Percentiles rank a stretch among this genome's conserved stretches.
Conservation (phyloP, 2,113 vertebrate genomes). For the Salvelinus alpinus region DNA sequence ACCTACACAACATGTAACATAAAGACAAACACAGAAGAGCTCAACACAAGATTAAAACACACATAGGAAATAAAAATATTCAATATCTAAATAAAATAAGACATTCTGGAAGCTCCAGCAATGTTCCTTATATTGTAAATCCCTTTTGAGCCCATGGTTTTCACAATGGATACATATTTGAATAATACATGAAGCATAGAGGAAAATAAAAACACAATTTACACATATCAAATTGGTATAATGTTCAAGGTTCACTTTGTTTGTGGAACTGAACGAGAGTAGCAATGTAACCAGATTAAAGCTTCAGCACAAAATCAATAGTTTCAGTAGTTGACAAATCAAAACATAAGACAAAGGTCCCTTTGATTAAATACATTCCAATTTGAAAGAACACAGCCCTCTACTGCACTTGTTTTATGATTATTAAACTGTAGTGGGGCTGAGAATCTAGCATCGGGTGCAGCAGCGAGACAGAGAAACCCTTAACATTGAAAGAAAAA, state of each 20-base stretch:
- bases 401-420: not conserved
- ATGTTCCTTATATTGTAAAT: not conserved
- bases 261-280: not conserved
- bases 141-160: not conserved
- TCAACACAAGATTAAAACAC: not conserved
- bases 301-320: not conserved
- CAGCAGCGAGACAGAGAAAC: not conserved
- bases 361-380: constrained; percentile 7
- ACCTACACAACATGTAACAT: not conserved
- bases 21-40: not conserved
- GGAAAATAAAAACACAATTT: not conserved
- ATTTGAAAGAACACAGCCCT: not conserved
- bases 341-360: not conserved
- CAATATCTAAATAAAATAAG: not conserved
- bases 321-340: not conserved
- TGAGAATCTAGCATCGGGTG: not conserved
- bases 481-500: not conserved
- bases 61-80: not conserved
- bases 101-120: not conserved
- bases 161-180: not conserved
- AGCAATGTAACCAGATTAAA: not conserved
- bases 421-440: not conserved
- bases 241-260: not conserved
- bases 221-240: not conserved
- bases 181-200: not conserved